Evolutionary conservation across 2,113 vertebrate genomes (phyloP), one percentile per base, ranked within the genome.

Genomic region (Chinchilla lanigera): DNA sequence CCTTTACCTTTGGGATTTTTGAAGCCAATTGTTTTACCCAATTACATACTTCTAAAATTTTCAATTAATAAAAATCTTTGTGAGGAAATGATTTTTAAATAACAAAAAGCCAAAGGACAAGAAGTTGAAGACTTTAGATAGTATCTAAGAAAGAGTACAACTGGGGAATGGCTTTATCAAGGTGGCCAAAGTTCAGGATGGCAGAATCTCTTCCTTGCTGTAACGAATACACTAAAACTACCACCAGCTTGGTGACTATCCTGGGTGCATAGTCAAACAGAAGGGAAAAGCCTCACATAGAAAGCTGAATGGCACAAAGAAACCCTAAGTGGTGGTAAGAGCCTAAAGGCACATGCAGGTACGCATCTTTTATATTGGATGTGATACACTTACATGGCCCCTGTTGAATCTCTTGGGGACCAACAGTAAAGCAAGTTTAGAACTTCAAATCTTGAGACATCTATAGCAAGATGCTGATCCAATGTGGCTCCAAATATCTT

Each of bases 341-440:
- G 30, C 95, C 98, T 97, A 96, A 0, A 97, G 98, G 95, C 98
- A 98, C 98, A 97, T 98, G 98, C 97, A 98, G 80, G 97, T 98
- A 97, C 47, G 97, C 97, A 98, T 97, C 98, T 98, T 98, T 98
- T 89, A 97, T 95, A 97, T 82, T 91, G 97, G 98, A 98, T 58
- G 94, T 65, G 97, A 98, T 90, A 98, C 96, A 98, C 98, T 98
- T 98, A 98, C 98, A 98, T 88, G 98, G 98, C 97, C 98, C 98
- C 98, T 97, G 98, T 60, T 97, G 98, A 98, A 97, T 98, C 97
- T 98, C 98, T 98, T 19, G 97, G 97, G 98, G 98, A 98, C 98
- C 98, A 98, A 98, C 96, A 98, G 97, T 98, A 98, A 98, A 97
- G 98, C 97, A 98, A 98, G 98, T 97, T 95, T 98, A 98, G 96